Evolutionary conservation across 2,888 invertebrate genomes (phyloP).

Genomic region (Xanthia icteritia): DNA sequence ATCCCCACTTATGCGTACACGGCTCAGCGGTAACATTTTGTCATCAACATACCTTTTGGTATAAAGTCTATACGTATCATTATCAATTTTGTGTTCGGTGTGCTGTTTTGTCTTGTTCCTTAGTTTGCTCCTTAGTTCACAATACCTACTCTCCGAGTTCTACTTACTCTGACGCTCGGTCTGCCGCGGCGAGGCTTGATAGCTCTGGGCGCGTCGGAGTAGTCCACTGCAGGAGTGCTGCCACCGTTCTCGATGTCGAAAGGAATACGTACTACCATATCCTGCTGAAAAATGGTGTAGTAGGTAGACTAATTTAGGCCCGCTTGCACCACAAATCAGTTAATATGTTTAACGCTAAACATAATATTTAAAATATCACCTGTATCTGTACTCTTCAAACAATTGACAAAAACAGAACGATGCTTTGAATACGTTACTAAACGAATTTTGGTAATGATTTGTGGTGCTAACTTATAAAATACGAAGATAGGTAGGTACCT

Average conservation of each 20-base stretch:
- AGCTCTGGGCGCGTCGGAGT: conserved; percentile 77
- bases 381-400: background rate
- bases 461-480: too few species aligned
- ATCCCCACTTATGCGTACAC: background rate
- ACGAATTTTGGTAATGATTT: background rate
- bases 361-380: background rate
- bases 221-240: conserved; percentile 71
- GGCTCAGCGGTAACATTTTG: background rate
- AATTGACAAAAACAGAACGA: background rate
- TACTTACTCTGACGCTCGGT: conserved; percentile 81
- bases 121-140: background rate
- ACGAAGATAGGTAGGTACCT: background rate
- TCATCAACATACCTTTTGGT: background rate
- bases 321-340: background rate
- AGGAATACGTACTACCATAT: conserved; percentile 86
- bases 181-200: conserved; percentile 84
- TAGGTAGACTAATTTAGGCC: background rate
- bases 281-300: conserved; percentile 68
- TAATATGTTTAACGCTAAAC: background rate
- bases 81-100: background rate
- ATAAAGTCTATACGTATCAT: background rate
- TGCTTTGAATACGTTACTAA: background rate
- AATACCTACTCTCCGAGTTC: background rate
- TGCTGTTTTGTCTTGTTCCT: too few species aligned
- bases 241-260: conserved; percentile 85